Evolutionary conservation across 2,888 invertebrate genomes (phyloP), one percentile per base, ranked within the genome.

Genomic region (Agriopis marginaria): DNA sequence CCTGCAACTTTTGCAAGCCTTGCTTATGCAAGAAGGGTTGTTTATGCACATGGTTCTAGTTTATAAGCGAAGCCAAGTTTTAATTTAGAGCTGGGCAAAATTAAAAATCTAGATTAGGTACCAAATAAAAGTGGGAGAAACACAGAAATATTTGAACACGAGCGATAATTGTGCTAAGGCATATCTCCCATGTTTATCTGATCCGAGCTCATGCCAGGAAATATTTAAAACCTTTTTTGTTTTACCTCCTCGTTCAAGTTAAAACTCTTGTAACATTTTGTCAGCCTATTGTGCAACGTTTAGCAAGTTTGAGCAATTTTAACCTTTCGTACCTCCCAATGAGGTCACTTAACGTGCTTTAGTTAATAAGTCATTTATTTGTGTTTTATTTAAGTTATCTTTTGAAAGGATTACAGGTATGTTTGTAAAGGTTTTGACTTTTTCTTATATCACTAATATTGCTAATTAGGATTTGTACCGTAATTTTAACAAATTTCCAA

Each of bases 281-380:
- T 53, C 63, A 17, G 17, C 39, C 53, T 58, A 56, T 64, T 60
- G 60, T 64, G 63, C 17, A 67, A 62, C 14, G 7, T 49, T 64
- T 63, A 53, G 55, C 54, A 61, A 42, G 51, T 62, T 40, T 11
- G 3, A 53, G 42, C 32, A 60, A 49, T 40, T 7, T 49, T 50
- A 51, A 63, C 58, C 47, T 59, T 68, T 44, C 11, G 17, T 39
- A 58, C 58, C 14, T 42, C 32, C 4, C 44, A 58, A 23, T 56
- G 55, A 10, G 10, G 51, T 63, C 14, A 63, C 53, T 68, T 68
- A 63, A 64, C 63, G 49, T 64, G 32, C 39, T 39, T 60, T 68
- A n/a, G 68, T 60, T 64, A 68, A 63, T 68, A 64, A 54, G 42
- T 67, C 5, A 53, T 23, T 56, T 56, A 60, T 40, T 53, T 44